Evolutionary conservation across 2,113 vertebrate genomes (phyloP), one percentile per base, ranked within the genome.

Genomic region (Gasterosteus aculeatus): DNA sequence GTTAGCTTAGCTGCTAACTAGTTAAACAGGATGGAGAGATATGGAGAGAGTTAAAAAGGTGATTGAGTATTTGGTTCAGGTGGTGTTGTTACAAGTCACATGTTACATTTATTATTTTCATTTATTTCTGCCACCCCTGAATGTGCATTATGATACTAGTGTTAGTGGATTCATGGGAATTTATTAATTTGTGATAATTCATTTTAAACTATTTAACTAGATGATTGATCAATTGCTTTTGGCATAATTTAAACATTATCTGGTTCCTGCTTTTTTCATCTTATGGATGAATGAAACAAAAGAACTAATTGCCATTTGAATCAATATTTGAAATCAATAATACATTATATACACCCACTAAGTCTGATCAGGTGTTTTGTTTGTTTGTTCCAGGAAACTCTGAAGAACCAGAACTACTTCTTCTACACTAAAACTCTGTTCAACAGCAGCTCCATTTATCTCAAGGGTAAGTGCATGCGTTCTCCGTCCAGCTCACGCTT

Each of bases 381-480:
- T 33, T 79, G 11, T 77, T 33, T 80, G 72, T 79, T 89, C 10
- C 83, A 93, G 93, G 71, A 86, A 0, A 61, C 2, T 4, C 2
- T 82, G 41, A 58, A 53, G 72, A 29, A 16, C 0, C 29, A 78
- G 2, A 69, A 0, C 0, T 4, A 33, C 14, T 93, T 94, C 59
- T 6, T 68, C 63, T 93, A 90, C 65, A 22, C 81, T 0, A 95
- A 95, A 75, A 95, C 93, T 0, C 88, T 95, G 77, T 95, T 94
- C 79, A 94, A 93, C 6, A 66, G 22, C 58, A 91, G 81, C 56
- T 0, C n/a, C 1, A 85, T 95, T 76, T 44, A 63, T 0, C 63
- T 95, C 11, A 93, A 86, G 72, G 54, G 94, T 95, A 64, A 91
- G 93, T 7, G 7, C 18, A 10, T 38, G 33, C 33, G 3, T 35